Evolutionary conservation across 2,888 invertebrate genomes (phyloP), one percentile per base, ranked within the genome.

Genomic region (Acanthoscelides obtectus): DNA sequence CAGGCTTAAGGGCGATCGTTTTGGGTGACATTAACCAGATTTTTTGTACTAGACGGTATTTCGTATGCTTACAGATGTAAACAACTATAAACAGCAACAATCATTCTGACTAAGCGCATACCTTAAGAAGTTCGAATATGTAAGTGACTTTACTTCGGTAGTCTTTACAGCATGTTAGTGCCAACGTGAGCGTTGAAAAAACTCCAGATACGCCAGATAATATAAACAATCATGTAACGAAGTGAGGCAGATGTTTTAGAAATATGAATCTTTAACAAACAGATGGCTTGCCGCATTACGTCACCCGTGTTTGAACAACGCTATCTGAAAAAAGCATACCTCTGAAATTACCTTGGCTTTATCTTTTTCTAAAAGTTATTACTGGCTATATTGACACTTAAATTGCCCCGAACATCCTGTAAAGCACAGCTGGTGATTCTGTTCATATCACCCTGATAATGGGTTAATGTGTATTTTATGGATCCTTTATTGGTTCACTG

Each of bases 201-300:
- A 45, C 45, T 45, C 45, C 45, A 45, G 45, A 45, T 45, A 45
- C 17, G 45, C 45, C 45, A 45, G 45, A 45, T 45, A 45, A 45
- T 45, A 45, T 45, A 45, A 45, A 45, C 45, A 45, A 45, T 45
- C 45, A 17, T 12, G 45, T 12, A 45, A 12, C 45, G 45, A 12
- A 45, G 45, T 45, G 45, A 45, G 45, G 45, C 72, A 72, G 72
- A 72, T 72, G 72, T 69, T 72, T 66, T 68, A 69, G 72, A 72
- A 72, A 72, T 72, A 72, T 72, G 70, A 70, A 70, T 71, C 70
- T 69, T 72, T 68, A 66, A 67, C 64, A 68, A 72, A 67, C 72
- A 72, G 70, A 72, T 72, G 72, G 70, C 65, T 67, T 45, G 17
- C n/a, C n/a, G n/a, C 67, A 70, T 72, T 72, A 72, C 72, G 70